Conservation (phyloP, 2,888 invertebrate genomes). For the Cylindroiulus punctatus region DNA sequence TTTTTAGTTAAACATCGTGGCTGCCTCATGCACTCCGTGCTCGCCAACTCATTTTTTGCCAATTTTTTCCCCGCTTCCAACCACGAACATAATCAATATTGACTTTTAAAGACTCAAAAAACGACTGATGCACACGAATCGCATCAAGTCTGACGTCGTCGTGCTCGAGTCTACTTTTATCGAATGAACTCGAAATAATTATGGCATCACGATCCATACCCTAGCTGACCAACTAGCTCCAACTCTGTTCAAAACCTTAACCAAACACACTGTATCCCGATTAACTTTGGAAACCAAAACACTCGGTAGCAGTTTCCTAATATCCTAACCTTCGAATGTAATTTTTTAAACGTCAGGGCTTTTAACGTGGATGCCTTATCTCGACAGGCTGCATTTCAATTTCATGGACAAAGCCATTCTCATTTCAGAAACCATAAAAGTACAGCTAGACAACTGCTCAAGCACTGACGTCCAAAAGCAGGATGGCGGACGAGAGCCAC, state of each 20-base stretch:
- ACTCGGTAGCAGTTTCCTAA: conserved; percentile 31
- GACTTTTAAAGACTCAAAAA: conserved; percentile 36
- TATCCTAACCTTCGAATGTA: conserved; percentile 26
- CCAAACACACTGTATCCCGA: conserved; percentile 33
- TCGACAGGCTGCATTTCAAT: conserved; percentile 47
- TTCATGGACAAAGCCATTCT: conserved; percentile 38
- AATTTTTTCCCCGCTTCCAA: conserved; percentile 24
- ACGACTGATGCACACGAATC: conserved; percentile 34
- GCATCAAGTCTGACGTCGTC: conserved; percentile 30
- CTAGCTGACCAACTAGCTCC: not conserved
- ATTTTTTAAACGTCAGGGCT: conserved; percentile 38
- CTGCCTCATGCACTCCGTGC: conserved; percentile 20
- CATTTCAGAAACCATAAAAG: not conserved
- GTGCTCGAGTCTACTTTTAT: conserved; percentile 27
- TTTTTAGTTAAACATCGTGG: conserved; percentile 45
- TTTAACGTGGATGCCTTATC: conserved; percentile 36
- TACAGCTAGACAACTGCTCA: not conserved
- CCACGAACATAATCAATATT: conserved; percentile 45
- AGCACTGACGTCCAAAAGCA: not conserved
- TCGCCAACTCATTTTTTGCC: conserved; percentile 34
- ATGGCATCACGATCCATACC: conserved; percentile 40
- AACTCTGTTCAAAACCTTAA: not conserved
- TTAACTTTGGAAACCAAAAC: conserved; percentile 8
- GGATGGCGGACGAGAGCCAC: not conserved
- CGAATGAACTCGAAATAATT: conserved; percentile 23